Evolutionary conservation across 2,797 vertebrate species (phyloP).

Genomic region (Morelia viridis): DNA sequence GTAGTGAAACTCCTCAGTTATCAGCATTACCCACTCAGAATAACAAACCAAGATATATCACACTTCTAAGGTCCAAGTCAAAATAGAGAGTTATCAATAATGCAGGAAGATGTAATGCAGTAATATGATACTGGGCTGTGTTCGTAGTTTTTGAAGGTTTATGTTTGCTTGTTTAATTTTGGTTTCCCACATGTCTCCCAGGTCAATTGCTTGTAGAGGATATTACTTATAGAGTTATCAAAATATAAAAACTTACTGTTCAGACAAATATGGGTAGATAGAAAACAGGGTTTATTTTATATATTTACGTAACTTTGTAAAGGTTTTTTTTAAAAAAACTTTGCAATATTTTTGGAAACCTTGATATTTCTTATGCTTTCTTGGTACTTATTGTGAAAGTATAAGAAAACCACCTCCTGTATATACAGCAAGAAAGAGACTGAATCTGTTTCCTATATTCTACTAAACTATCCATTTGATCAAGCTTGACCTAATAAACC

Average conservation of each 20-base stretch:
- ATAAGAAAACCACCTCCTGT: not conserved
- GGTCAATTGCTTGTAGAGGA: not conserved
- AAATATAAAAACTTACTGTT: constrained; percentile 28
- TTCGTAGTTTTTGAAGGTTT: not conserved
- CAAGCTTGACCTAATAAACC: too few species aligned
- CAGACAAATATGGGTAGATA: not conserved
- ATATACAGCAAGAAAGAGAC: not conserved
- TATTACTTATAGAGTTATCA: constrained; percentile 21
- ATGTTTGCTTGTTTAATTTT: not conserved
- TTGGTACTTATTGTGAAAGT: not conserved
- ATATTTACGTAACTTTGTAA: not conserved
- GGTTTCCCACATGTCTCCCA: not conserved
- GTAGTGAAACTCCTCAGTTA: not conserved
- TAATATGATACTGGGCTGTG: not conserved
- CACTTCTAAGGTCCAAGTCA: not conserved
- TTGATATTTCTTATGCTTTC: not conserved
- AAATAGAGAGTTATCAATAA: not conserved
- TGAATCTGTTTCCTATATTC: too few species aligned
- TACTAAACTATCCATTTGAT: too few species aligned
- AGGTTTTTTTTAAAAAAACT: not conserved
- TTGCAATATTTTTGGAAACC: not conserved
- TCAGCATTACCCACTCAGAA: not conserved
- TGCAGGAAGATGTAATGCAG: not conserved
- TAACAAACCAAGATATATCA: not conserved
- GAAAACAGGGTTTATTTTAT: not conserved